Evolutionary conservation across 1,140 invertebrate species (phyloP).

Genomic region (Diprion similis): DNA sequence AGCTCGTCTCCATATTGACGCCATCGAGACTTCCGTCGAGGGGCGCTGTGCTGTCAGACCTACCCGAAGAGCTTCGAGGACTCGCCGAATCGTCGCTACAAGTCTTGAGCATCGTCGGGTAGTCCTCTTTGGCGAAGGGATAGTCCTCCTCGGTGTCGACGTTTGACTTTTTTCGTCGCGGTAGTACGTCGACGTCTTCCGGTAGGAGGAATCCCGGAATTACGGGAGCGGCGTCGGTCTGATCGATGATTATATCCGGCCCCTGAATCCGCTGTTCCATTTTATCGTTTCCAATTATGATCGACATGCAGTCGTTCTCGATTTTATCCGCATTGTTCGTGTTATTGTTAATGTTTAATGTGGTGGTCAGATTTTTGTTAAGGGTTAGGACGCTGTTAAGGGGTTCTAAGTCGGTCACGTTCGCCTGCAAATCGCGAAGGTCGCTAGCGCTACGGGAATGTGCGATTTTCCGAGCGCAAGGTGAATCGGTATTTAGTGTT

Average conservation of each 20-base stretch:
- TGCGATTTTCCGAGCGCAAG: conserved; percentile 33
- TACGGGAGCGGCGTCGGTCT: conserved; percentile 29
- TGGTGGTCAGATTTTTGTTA: conserved; percentile 38
- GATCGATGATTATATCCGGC: conserved; percentile 30
- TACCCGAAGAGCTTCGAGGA: conserved; percentile 54
- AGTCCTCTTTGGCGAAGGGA: conserved; percentile 59
- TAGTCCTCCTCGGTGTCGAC: conserved; percentile 57
- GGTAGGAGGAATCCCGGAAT: neutral
- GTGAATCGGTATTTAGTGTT: conserved; percentile 55
- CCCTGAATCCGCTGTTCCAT: conserved; percentile 32
- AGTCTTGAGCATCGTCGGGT: conserved; percentile 58
- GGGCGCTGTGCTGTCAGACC: conserved; percentile 56
- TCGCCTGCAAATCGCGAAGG: conserved; percentile 9
- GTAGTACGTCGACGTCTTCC: conserved; percentile 22
- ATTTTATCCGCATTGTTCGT: conserved; percentile 30
- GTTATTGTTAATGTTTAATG: conserved; percentile 31
- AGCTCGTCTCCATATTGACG: conserved; percentile 22
- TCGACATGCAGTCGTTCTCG: conserved; percentile 58
- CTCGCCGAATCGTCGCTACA: conserved; percentile 59
- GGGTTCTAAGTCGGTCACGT: neutral
- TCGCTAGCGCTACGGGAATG: conserved; percentile 55
- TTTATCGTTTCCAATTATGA: conserved; percentile 22
- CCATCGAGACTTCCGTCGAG: conserved; percentile 47
- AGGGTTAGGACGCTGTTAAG: conserved; percentile 29
- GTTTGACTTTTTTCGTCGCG: conserved; percentile 30